Evolutionary conservation across 2,113 vertebrate species (phyloP).

Genomic region (Morone saxatilis): DNA sequence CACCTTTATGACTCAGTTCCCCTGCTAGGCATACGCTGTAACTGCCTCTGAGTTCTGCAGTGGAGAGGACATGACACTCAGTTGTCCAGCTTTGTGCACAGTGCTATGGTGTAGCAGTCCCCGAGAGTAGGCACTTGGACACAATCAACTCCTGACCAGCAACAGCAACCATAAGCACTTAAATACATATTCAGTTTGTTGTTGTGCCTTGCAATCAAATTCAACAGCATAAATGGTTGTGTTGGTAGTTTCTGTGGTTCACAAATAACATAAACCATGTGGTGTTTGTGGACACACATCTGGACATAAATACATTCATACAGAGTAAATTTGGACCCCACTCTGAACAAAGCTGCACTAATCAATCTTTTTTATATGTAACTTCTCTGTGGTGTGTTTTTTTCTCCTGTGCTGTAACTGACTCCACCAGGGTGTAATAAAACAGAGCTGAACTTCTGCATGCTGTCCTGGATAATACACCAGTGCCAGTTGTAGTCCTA

Average conservation of each 20-base stretch:
- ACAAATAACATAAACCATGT: background rate
- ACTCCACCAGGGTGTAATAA: background rate
- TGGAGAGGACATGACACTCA: slow-evolving; percentile 25
- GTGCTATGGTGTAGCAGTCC: slow-evolving; percentile 73
- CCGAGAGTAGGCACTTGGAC: slow-evolving; percentile 79
- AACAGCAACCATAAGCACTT: background rate
- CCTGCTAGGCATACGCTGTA: background rate
- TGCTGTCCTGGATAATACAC: background rate
- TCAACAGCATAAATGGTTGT: background rate
- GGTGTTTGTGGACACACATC: background rate
- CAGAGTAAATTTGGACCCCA: background rate
- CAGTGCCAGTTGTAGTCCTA: background rate
- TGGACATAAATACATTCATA: slow-evolving; percentile 32
- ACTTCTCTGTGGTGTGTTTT: slow-evolving; percentile 23
- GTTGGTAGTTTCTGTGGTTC: background rate
- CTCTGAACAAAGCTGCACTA: slow-evolving; percentile 4
- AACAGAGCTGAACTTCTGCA: background rate
- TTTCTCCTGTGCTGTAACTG: background rate
- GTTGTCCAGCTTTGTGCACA: slow-evolving; percentile 64
- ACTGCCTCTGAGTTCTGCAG: slow-evolving; percentile 14
- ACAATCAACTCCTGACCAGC: slow-evolving; percentile 39
- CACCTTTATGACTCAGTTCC: background rate
- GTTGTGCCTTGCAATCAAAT: slow-evolving; percentile 20
- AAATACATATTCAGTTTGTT: slow-evolving; percentile 1
- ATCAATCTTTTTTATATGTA: background rate